These are phyloP conservation scores for Tragulus kanchil DNA, from an alignment of 2,113 vertebrate species.

Conservation along the genomic window DNA sequence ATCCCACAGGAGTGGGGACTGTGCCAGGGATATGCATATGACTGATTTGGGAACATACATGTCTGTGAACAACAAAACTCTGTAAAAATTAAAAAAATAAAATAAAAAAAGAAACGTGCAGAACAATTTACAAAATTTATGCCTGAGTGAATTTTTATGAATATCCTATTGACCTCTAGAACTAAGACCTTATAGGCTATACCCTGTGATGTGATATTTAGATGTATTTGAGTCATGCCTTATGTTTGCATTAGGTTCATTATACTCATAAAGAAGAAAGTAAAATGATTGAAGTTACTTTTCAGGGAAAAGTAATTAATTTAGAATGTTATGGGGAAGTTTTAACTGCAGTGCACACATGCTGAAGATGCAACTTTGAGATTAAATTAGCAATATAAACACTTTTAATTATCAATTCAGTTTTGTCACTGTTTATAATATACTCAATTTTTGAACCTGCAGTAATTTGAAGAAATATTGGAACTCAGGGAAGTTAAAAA, in stretches of 20 bases:
- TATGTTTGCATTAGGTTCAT: constrained; percentile 38
- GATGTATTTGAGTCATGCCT: background rate
- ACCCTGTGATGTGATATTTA: background rate
- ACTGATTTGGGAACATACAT: no score
- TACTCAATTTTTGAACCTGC: background rate
- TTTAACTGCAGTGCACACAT: background rate
- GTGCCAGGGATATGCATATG: no score
- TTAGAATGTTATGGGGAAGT: background rate
- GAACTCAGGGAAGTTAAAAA: background rate
- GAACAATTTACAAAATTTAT: background rate
- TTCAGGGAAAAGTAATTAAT: constrained; percentile 31
- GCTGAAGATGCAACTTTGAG: background rate
- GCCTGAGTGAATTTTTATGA: background rate
- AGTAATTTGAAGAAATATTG: background rate
- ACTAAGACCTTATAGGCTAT: background rate
- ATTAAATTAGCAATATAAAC: constrained; percentile 19
- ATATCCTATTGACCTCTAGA: background rate
- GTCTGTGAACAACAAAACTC: no score
- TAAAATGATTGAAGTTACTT: background rate
- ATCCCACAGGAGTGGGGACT: no score
- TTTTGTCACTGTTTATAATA: background rate
- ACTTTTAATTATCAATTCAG: constrained; percentile 5
- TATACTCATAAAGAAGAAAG: background rate
- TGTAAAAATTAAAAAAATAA: background rate
- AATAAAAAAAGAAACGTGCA: background rate